Conservation (phyloP, 2,888 invertebrate species). For the Eupithecia inturbata region DNA sequence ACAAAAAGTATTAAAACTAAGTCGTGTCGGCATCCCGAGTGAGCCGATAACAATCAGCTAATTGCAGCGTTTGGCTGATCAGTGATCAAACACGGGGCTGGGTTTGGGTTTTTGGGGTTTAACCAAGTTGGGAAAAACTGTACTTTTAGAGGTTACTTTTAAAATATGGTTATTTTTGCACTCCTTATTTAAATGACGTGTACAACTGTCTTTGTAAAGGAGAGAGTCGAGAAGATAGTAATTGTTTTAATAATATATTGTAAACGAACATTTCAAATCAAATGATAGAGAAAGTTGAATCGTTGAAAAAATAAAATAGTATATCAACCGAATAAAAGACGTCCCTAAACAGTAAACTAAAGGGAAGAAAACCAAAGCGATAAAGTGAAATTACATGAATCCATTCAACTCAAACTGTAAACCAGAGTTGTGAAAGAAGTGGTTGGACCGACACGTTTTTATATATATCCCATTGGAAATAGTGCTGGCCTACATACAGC, state of each 20-base stretch:
- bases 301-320: slow-evolving; percentile 7
- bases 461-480: slow-evolving; percentile 67
- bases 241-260: neutral
- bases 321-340: neutral
- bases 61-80: slow-evolving; percentile 52
- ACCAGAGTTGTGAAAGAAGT: slow-evolving; percentile 62
- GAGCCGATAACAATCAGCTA: slow-evolving; percentile 68
- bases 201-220: neutral
- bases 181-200: neutral
- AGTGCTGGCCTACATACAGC: slow-evolving; percentile 58
- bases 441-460: slow-evolving; percentile 56
- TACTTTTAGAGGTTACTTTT: neutral
- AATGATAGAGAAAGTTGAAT: neutral
- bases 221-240: neutral
- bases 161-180: neutral
- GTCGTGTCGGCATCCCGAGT: slow-evolving; percentile 55
- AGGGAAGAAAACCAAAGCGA: slow-evolving; percentile 26
- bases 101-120: slow-evolving; percentile 6
- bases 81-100: slow-evolving; percentile 25
- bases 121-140: slow-evolving; percentile 2
- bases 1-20: slow-evolving; percentile 51
- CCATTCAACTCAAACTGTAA: slow-evolving; percentile 45
- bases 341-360: slow-evolving; percentile 29
- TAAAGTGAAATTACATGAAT: slow-evolving; percentile 38
- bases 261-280: neutral